phyloP scores from a whole-genome alignment of 1,140 invertebrate genomes.

The Temnothorax nylanderi region DNA sequence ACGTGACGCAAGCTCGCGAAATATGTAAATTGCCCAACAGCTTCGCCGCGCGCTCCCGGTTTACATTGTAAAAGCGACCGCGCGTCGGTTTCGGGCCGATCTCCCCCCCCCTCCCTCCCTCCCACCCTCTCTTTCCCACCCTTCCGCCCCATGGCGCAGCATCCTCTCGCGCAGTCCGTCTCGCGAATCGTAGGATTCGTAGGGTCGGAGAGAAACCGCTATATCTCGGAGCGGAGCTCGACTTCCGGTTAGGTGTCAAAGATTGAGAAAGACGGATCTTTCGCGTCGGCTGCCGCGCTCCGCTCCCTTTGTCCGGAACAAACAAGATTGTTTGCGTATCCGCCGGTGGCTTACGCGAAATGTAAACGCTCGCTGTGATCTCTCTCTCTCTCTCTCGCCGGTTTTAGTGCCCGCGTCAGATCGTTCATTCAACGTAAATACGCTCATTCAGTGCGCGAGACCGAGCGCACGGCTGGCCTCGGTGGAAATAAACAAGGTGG shows the following conservation, averaged over 20 bases:
- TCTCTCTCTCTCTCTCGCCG: background rate
- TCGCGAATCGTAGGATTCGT: background rate
- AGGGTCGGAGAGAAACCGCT: no score
- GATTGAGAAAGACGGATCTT: background rate
- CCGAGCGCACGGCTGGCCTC: background rate
- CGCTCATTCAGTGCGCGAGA: background rate
- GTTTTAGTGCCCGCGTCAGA: conserved; percentile 24
- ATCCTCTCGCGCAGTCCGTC: background rate
- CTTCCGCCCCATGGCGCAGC: no score
- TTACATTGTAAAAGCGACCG: background rate
- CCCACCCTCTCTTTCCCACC: background rate
- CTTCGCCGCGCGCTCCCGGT: conserved; percentile 8
- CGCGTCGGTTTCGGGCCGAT: background rate
- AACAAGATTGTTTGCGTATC: no score
- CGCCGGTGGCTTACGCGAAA: background rate
- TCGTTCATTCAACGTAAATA: conserved; percentile 28
- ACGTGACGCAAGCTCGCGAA: conserved; percentile 76
- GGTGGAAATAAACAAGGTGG: background rate
- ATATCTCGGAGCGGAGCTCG: no score
- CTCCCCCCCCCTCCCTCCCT: no score
- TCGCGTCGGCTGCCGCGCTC: no score
- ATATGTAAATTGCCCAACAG: conserved; percentile 71
- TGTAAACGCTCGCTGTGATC: background rate
- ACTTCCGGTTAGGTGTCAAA: background rate
- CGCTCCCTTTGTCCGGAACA: no score